These are phyloP conservation scores for Caenorhabditis briggsae DNA, from an alignment of 1,140 invertebrate species.

Conservation along the genomic window DNA sequence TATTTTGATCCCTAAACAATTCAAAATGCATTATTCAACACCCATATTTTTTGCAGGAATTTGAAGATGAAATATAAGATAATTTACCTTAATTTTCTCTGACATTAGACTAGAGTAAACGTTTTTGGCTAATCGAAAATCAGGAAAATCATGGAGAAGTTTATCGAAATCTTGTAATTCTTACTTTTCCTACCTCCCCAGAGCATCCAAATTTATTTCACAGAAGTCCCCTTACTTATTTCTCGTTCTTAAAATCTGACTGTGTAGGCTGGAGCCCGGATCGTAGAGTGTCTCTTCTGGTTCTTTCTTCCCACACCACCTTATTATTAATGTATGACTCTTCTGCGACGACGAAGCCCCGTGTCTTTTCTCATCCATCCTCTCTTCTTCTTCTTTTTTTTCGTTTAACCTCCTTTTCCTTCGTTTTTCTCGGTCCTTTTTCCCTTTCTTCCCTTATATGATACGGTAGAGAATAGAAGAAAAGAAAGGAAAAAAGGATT, in stretches of 20 bases:
- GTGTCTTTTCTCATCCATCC: conserved; percentile 48
- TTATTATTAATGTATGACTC: conserved; percentile 56
- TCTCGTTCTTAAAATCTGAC: background rate
- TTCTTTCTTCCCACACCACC: conserved; percentile 32
- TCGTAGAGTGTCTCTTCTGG: conserved; percentile 11
- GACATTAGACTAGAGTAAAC: no score
- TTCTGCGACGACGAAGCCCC: conserved; percentile 29
- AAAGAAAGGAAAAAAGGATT: conserved; percentile 10
- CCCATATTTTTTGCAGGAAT: no score
- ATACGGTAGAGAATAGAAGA: conserved; percentile 36
- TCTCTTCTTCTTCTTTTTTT: conserved; percentile 24
- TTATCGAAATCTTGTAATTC: no score
- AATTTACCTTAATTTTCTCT: no score
- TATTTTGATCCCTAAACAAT: no score
- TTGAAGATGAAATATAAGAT: no score
- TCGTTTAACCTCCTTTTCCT: conserved; percentile 42
- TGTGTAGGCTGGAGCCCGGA: background rate
- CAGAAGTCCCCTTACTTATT: background rate
- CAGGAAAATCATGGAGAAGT: no score
- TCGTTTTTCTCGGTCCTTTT: conserved; percentile 5
- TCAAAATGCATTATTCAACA: no score
- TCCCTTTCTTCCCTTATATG: background rate
- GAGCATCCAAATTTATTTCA: no score
- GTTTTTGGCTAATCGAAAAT: no score
- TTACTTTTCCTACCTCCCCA: no score